Base-by-base conservation (phyloP, 2,113 vertebrate genomes). In the Pygoscelis adeliae region DNA sequence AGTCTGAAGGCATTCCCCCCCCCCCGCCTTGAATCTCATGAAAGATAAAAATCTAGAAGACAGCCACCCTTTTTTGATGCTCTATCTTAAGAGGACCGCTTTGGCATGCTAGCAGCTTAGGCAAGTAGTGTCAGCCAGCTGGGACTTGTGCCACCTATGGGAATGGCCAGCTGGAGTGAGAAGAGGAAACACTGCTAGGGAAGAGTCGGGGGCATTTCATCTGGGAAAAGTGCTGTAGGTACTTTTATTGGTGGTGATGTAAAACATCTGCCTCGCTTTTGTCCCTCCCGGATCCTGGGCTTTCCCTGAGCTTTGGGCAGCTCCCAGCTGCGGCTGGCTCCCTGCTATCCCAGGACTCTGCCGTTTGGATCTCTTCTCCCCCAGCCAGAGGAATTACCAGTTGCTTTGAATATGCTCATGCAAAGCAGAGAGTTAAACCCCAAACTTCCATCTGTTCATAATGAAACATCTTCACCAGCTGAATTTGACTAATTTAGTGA, bases 401-500 rank as follows among this genome's bases (percentile, higher is more conserved):
- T 22, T 73, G 76, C 80, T 82, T 69, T 82, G 44, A 82, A 71
- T 11, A 81, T 6, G 6, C 42, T 67, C 61, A 10, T 44, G 56
- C 58, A 90, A 78, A 78, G 47, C 77, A 58, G 36, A 66, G 44
- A 92, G 22, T 76, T 90, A 89, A 96, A 81, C 58, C 76, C 61
- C 58, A 22, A 73, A 67, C n/a, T 38, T 93, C 90, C 80, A 69
- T 91, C 93, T 97, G 91, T 61, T 90, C 72, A 5, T 46, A 91
- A 94, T 46, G 88, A 95, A 66, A 59, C 66, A 66, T 89, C 83
- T 94, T 78, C 44, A 58, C 70, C 6, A 8, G 21, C 73, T 87
- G 78, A 85, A 69, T 90, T 77, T 76, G 65, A 84, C 92, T 96
- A 95, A 91, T 94, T 93, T 69, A 97, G 73, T 69, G 59, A 90